A percentile compares a stretch with the other conserved stretches of the same genome.
phyloP scores from a whole-genome alignment of 1,140 invertebrate genomes.

The Asobara japonica region DNA sequence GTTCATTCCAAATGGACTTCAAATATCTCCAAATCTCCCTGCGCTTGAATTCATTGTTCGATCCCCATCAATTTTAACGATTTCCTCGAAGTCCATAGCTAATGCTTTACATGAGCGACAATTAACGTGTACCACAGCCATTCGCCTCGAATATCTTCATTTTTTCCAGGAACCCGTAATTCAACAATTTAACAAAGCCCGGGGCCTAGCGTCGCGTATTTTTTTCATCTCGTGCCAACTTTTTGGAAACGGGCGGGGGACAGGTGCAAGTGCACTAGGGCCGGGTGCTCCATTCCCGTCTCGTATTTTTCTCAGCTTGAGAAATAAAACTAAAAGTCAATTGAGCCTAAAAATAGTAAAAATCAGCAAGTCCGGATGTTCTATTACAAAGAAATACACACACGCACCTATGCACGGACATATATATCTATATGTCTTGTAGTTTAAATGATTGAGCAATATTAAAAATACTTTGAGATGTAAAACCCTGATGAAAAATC shows the following conservation, averaged over 20 bases:
- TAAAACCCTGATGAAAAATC: too few species aligned
- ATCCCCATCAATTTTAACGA: neutral
- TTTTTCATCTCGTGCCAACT: conserved; percentile 5
- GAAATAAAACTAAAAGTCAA: neutral
- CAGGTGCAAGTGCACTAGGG: conserved; percentile 21
- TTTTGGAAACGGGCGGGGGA: neutral
- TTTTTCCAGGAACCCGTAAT: conserved; percentile 10
- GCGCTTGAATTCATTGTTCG: neutral
- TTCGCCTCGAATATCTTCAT: neutral
- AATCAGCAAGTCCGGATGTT: too few species aligned
- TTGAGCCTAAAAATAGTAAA: neutral
- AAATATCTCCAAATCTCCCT: neutral
- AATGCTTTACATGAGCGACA: neutral
- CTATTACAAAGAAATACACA: too few species aligned
- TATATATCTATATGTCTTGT: too few species aligned
- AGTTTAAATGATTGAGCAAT: too few species aligned
- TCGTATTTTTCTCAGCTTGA: conserved; percentile 9
- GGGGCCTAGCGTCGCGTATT: neutral
- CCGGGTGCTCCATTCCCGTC: neutral
- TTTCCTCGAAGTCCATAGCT: neutral
- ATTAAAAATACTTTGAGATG: too few species aligned
- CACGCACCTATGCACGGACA: neutral
- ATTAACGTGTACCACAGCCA: neutral
- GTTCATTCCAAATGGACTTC: neutral
- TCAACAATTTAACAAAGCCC: neutral